Percentiles rank a stretch among this genome's conserved stretches.
Conservation (phyloP, 2,113 vertebrate species). For the Seriola dumerili region DNA sequence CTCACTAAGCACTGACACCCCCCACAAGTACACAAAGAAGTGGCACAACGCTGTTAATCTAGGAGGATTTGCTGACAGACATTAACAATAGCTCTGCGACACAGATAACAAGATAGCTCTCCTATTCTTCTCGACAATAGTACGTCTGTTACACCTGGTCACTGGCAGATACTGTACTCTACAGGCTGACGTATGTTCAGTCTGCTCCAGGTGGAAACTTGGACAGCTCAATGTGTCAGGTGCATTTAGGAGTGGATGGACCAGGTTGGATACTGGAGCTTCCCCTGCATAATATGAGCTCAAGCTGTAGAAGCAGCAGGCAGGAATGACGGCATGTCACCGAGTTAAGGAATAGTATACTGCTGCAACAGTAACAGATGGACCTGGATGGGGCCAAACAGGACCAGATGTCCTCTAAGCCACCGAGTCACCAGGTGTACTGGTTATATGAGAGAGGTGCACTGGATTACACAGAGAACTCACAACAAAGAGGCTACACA, state of each 20-base stretch:
- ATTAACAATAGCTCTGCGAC: slow-evolving; percentile 28
- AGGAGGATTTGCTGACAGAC: slow-evolving; percentile 48
- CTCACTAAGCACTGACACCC: slow-evolving; percentile 15
- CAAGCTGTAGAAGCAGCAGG: slow-evolving; percentile 33
- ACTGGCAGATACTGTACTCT: background rate
- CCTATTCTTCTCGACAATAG: slow-evolving; percentile 27
- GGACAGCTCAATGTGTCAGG: slow-evolving; percentile 6
- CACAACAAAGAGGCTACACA: slow-evolving; percentile 46
- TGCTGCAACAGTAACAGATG: slow-evolving; percentile 44
- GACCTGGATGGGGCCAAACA: slow-evolving; percentile 23
- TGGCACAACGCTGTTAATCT: slow-evolving; percentile 29
- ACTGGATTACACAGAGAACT: slow-evolving; percentile 39
- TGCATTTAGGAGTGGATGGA: background rate
- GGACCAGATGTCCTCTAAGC: slow-evolving; percentile 60
- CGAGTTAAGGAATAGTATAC: slow-evolving; percentile 22
- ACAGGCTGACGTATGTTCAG: background rate
- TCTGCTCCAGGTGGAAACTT: slow-evolving; percentile 28
- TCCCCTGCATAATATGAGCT: slow-evolving; percentile 13
- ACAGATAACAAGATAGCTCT: slow-evolving; percentile 47
- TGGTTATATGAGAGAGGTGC: slow-evolving; percentile 35
- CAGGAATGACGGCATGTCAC: slow-evolving; percentile 21
- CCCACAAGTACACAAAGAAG: slow-evolving; percentile 2
- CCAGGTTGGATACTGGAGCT: background rate
- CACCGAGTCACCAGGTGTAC: slow-evolving; percentile 44
- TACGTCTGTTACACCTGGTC: slow-evolving; percentile 3